Base-by-base conservation (phyloP, 2,113 vertebrate genomes). In the Sinocyclocheilus anshuiensis region DNA sequence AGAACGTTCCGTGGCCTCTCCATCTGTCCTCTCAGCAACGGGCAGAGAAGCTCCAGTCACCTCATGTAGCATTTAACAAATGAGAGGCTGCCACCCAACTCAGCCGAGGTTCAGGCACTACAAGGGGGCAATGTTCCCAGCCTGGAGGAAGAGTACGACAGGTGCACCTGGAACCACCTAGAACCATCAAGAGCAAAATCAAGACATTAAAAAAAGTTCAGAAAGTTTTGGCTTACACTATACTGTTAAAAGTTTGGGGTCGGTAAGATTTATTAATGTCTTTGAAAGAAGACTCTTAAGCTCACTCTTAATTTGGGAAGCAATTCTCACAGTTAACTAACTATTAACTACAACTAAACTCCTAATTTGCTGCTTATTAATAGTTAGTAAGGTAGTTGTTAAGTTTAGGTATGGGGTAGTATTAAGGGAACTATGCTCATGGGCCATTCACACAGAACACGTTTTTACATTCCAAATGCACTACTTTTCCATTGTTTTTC, bases 1-100 rank as follows among this genome's bases (percentile, higher is more conserved):
- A 94, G 92, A 94, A 94, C 92, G 91, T 94, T 92, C 91, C 86
- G 90, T 90, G 93, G 84, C 92, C 94, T 89, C 94, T 95, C 95
- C 94, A 95, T 95, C 94, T 95, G 94, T 95, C 93, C 90, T 90
- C 91, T 91, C 92, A 89, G 91, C 90, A 84, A 88, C 90, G 86
- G 89, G 92, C 92, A 91, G 88, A 88, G 90, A 93, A 90, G 90
- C 93, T 94, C 94, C 93, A 94, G 93, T 95, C 94, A 94, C 94
- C 94, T 94, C 92, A 78, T 92, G 87, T 92, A 89, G 92, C 91
- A 87, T 88, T 89, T 87, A 92, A 93, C 93, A 90, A 93, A 92
- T 90, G 93, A 92, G 93, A 92, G 90, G 89, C 92, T 85, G 77
- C 57, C 77, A 65, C 84, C 69, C 36, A 42, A 85, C 55, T 24